Conservation (phyloP, 2,113 vertebrate genomes). For the Dendrocopos noguchii region DNA sequence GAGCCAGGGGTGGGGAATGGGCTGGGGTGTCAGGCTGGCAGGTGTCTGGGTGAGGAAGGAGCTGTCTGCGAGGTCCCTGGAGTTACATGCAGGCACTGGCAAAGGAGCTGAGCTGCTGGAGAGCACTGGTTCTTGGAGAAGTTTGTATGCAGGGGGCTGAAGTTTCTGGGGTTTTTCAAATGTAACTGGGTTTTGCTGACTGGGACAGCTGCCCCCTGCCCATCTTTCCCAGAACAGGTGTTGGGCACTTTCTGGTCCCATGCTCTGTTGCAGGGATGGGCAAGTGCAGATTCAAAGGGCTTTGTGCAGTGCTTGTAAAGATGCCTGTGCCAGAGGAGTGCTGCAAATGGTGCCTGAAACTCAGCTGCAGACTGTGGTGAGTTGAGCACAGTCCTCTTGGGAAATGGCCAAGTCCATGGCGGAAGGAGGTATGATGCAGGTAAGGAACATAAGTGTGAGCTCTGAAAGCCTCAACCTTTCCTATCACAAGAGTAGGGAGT, state of each 20-base stretch:
- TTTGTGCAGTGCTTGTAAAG: neutral
- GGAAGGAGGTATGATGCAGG: neutral
- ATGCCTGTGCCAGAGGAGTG: fast-evolving
- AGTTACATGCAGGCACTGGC: neutral
- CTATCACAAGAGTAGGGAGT: neutral
- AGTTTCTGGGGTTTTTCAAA: neutral
- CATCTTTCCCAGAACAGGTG: fast-evolving
- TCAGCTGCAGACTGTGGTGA: neutral
- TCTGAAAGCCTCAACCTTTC: neutral
- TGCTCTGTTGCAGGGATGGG: neutral
- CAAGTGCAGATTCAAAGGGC: neutral
- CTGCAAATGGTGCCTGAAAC: fast-evolving
- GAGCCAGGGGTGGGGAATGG: neutral
- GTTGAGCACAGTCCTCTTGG: fast-evolving
- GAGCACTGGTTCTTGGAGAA: neutral
- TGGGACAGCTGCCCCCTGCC: neutral
- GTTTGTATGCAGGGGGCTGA: neutral
- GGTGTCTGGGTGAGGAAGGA: fast-evolving
- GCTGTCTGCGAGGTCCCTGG: neutral
- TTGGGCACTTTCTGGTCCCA: fast-evolving
- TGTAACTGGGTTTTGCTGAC: neutral
- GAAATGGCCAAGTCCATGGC: fast-evolving
- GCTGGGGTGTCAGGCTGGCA: neutral
- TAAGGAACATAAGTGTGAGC: neutral
- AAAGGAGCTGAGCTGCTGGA: neutral